Conservation (phyloP, 1,140 invertebrate species). For the Achatina immaculata region DNA sequence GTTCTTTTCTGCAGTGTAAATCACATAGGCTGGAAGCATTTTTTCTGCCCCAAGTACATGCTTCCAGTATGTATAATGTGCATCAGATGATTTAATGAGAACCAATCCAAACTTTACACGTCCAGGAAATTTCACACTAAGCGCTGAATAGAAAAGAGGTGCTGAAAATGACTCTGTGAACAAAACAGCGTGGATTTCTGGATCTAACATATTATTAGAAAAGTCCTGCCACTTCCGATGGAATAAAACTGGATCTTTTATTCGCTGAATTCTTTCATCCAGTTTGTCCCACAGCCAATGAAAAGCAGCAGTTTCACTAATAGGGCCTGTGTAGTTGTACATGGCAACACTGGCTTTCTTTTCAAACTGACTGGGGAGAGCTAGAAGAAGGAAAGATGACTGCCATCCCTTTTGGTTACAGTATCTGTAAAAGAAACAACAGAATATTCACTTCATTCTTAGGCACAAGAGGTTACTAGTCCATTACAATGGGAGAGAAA, state of each 20-base stretch:
- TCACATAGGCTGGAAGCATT: conserved; percentile 66
- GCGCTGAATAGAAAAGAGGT: conserved; percentile 74
- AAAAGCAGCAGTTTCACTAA: conserved; percentile 65
- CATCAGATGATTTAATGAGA: conserved; percentile 71
- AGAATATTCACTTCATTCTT: too few species aligned
- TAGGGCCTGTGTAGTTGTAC: conserved; percentile 66
- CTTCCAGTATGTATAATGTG: conserved; percentile 57
- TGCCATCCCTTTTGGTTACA: conserved; percentile 73
- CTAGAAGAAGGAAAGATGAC: conserved; percentile 71
- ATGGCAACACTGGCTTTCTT: conserved; percentile 74
- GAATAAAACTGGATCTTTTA: conserved; percentile 61
- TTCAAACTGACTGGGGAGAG: conserved; percentile 72
- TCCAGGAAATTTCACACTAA: conserved; percentile 75
- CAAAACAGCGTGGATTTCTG: conserved; percentile 71
- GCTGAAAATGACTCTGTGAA: conserved; percentile 69
- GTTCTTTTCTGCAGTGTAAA: conserved; percentile 71
- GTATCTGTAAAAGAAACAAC: conserved; percentile 67
- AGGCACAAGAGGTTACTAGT: too few species aligned
- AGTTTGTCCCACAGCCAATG: conserved; percentile 73
- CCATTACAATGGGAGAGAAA: too few species aligned
- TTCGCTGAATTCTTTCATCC: conserved; percentile 69
- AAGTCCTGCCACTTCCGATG: conserved; percentile 62
- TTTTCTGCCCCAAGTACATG: conserved; percentile 18
- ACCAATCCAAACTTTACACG: conserved; percentile 73
- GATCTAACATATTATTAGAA: conserved; percentile 43